Evolutionary conservation across 2,797 vertebrate species (phyloP).

Genomic region (Emys orbicularis): DNA sequence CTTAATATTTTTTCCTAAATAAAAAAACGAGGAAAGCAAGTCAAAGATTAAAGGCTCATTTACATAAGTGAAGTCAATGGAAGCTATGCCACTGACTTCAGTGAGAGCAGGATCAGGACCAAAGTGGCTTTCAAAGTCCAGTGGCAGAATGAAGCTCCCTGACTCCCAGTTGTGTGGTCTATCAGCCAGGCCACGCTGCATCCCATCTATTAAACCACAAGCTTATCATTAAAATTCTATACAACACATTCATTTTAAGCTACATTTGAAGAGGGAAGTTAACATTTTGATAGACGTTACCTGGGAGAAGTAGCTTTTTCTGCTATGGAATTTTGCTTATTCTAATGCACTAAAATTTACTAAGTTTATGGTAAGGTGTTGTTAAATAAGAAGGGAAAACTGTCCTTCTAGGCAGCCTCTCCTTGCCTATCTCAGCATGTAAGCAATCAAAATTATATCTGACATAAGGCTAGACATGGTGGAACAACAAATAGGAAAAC

Average conservation of each 20-base stretch:
- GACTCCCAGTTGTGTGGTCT: background rate
- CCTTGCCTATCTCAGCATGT: background rate
- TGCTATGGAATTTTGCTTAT: background rate
- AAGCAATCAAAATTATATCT: constrained; percentile 12
- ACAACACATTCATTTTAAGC: background rate
- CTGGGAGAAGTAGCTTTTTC: background rate
- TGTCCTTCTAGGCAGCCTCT: background rate
- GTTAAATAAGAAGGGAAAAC: background rate
- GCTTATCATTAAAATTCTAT: background rate
- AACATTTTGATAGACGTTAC: constrained; percentile 25
- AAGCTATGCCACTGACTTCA: background rate
- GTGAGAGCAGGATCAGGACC: background rate
- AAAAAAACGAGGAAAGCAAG: background rate
- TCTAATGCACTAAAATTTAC: background rate
- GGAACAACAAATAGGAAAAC: background rate
- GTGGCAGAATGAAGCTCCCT: background rate
- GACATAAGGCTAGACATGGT: background rate
- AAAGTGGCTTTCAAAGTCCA: background rate
- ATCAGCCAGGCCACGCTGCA: background rate
- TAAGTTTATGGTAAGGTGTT: background rate
- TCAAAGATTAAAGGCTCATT: background rate
- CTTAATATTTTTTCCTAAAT: background rate
- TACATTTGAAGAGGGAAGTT: constrained; percentile 11
- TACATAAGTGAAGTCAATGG: background rate
- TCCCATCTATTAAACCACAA: background rate